Evolutionary conservation across 2,888 invertebrate genomes (phyloP).

Genomic region (Xanthia togata): DNA sequence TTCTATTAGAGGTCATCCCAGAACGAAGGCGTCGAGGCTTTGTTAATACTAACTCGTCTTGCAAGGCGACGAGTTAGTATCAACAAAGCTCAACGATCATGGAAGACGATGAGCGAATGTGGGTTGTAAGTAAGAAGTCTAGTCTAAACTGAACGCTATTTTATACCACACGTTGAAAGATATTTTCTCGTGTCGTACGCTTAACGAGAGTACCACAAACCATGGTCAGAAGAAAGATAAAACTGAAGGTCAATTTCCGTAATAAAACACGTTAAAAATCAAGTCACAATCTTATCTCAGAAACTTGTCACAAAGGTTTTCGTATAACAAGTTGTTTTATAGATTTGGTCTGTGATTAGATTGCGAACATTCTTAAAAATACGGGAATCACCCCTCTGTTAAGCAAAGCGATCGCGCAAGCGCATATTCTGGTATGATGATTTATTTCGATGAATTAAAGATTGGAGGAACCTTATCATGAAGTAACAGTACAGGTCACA

Average conservation of each 20-base stretch:
- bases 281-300: too few species aligned
- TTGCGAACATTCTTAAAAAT: too few species aligned
- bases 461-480: background rate
- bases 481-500: constrained; percentile 18
- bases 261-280: too few species aligned
- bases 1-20: too few species aligned
- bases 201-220: background rate
- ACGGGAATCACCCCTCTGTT: background rate
- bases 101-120: background rate
- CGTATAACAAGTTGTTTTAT: too few species aligned
- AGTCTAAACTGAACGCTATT: background rate
- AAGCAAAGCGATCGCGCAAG: background rate
- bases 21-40: background rate
- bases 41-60: too few species aligned
- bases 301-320: too few species aligned
- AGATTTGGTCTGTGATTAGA: too few species aligned
- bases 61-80: background rate
- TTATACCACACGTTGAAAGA: background rate
- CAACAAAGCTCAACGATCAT: background rate
- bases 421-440: background rate
- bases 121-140: background rate
- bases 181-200: background rate
- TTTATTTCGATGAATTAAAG: background rate
- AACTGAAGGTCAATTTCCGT: too few species aligned
- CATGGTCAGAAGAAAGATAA: too few species aligned